Conservation (phyloP, 2,113 vertebrate genomes). For the Festucalex cinctus region DNA sequence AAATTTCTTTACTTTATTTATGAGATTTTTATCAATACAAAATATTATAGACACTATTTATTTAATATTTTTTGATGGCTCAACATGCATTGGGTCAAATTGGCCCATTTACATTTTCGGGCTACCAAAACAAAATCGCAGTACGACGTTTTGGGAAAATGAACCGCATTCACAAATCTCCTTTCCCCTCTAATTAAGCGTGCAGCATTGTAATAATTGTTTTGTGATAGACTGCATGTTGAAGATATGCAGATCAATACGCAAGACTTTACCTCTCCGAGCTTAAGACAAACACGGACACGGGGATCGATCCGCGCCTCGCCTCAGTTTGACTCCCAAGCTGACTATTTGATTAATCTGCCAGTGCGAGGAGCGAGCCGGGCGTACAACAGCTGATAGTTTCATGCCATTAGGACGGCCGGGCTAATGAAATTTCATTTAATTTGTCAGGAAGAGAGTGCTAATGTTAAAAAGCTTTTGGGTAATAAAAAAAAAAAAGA, state of each 20-base stretch:
- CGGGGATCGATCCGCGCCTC: conserved; percentile 70
- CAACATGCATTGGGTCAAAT: background rate
- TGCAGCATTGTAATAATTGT: conserved; percentile 58
- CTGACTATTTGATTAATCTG: conserved; percentile 80
- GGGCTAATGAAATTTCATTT: conserved; percentile 99
- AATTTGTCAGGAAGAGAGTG: conserved; percentile 99
- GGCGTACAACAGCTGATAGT: conserved; percentile 79
- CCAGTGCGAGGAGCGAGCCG: conserved; percentile 74
- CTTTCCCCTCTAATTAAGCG: background rate
- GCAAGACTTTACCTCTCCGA: conserved; percentile 61
- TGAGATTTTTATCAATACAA: too few relatives aligned
- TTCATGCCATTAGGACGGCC: conserved; percentile 92
- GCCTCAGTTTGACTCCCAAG: conserved; percentile 71
- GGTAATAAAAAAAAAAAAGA: conserved; percentile 80
- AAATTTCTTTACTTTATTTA: too few relatives aligned
- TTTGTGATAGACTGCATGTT: conserved; percentile 63
- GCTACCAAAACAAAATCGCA: background rate
- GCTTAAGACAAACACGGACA: conserved; percentile 65
- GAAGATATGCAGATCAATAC: conserved; percentile 71
- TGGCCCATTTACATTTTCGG: background rate
- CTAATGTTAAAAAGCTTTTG: conserved; percentile 99
- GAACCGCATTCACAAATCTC: background rate
- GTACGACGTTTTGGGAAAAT: background rate
- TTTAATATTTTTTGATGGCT: background rate
- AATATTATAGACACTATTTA: too few relatives aligned